Evolutionary conservation across 2,888 invertebrate genomes (phyloP).

Genomic region (Lochmaea crataegi): DNA sequence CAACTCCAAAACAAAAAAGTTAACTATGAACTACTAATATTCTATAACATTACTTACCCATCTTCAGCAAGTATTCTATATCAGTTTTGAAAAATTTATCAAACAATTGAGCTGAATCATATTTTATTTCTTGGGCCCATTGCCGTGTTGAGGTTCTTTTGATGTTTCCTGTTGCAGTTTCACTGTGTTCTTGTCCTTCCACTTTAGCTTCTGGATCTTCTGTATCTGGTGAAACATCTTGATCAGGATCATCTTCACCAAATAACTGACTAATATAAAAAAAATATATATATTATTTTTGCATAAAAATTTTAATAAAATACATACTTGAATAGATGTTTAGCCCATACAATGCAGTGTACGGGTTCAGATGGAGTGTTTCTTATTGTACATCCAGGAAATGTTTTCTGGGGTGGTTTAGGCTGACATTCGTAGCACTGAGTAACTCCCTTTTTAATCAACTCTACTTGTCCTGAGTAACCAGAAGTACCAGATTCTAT

Average conservation of each 20-base stretch:
- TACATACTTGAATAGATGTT: constrained; percentile 95
- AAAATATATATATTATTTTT: constrained; percentile 18
- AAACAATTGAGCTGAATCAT: constrained; percentile 88
- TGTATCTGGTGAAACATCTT: constrained; percentile 97
- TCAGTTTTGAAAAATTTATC: constrained; percentile 95
- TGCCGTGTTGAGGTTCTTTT: constrained; percentile 79
- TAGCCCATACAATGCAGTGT: constrained; percentile 99
- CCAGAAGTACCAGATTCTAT: constrained; percentile 98
- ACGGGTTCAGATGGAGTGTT: constrained; percentile 99
- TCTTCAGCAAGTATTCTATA: constrained; percentile 91
- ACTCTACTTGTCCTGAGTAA: constrained; percentile 95
- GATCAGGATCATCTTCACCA: constrained; percentile 95
- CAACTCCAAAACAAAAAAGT: no score
- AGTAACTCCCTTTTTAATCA: constrained; percentile 86
- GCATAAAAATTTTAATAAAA: not conserved
- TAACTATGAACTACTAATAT: not conserved
- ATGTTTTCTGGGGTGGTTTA: constrained; percentile 90
- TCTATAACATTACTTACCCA: constrained; percentile 69
- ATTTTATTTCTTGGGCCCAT: constrained; percentile 89
- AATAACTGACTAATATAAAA: constrained; percentile 84
- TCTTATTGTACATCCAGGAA: constrained; percentile 97
- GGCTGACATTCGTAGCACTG: constrained; percentile 98
- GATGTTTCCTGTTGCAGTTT: constrained; percentile 67
- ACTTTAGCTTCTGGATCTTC: constrained; percentile 88
- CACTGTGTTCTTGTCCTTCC: constrained; percentile 72